These are phyloP conservation scores for Sylvicola cinctus DNA, from an alignment of 2,888 invertebrate genomes.

Conservation along the genomic window DNA sequence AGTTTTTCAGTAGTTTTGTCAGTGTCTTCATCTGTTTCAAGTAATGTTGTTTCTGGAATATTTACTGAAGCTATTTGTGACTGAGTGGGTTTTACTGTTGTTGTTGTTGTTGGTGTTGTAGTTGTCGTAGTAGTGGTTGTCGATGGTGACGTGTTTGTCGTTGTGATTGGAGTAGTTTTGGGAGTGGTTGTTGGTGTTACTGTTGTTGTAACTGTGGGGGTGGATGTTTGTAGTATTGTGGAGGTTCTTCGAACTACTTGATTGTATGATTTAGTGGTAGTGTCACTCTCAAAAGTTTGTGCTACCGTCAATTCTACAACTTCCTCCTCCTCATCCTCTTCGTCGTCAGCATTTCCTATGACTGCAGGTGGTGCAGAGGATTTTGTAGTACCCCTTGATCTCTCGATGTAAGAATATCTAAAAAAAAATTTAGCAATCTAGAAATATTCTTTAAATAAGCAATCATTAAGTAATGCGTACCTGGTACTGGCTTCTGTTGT, in stretches of 20 bases:
- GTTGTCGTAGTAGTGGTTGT: constrained; percentile 9
- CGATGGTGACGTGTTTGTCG: constrained; percentile 5
- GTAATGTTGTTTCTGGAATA: too few relatives aligned
- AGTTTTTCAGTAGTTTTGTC: constrained; percentile 2
- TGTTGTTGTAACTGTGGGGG: constrained; percentile 4
- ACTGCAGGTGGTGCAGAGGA: constrained; percentile 7
- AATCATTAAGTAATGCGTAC: too few relatives aligned
- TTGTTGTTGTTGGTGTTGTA: constrained; percentile 7
- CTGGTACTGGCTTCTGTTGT: neutral
- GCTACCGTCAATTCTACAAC: neutral
- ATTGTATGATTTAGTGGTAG: too few relatives aligned
- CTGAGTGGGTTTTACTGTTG: constrained; percentile 8
- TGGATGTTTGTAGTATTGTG: constrained; percentile 4
- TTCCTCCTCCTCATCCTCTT: too few relatives aligned
- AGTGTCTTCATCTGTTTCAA: neutral
- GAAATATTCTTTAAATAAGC: too few relatives aligned
- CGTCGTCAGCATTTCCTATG: constrained; percentile 1
- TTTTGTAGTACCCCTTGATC: too few relatives aligned
- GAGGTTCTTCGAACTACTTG: too few relatives aligned
- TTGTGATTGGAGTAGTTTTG: constrained; percentile 1
- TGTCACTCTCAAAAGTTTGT: too few relatives aligned
- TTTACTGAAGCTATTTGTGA: neutral
- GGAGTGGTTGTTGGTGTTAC: constrained; percentile 4
- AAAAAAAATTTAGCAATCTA: too few relatives aligned
- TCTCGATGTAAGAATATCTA: too few relatives aligned